Base-by-base conservation (phyloP, 1,140 invertebrate genomes). In the Anastrepha ludens region DNA sequence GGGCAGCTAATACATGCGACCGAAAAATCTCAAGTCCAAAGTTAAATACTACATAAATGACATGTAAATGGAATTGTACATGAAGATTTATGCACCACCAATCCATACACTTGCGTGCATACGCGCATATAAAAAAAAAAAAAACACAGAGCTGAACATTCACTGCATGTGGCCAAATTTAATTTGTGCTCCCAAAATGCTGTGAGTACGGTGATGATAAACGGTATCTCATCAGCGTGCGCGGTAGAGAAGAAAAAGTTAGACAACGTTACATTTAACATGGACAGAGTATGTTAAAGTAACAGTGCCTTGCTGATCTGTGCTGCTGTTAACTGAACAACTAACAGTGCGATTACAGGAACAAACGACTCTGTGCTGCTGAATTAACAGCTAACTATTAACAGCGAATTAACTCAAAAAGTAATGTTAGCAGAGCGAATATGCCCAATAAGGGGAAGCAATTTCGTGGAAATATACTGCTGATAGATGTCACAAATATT, bases 161-260 rank as follows among this genome's bases (percentile, higher is more conserved):
- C 74, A 9, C 74, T 55, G 74, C 74, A 81, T 81, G 74, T 81
- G 74, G 74, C 44, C 58, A 81, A 81, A 81, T 39, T 44, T 47
- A 3, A 29, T 17, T n/a, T 15, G 6, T 29, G 20, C 74, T 81
- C 47, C 4, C 47, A 81, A 81, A 81, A 81, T 55, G 29, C 47
- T 29, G 9, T 5, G 74, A 55, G 74, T 55, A 29, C 67, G 47
- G 6, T 15, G 47, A 6, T 55, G 11, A 11, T 55, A 55, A 55
- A 55, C 29, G 29, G 29, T 29, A 29, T 29, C 29, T 29, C 29
- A 29, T 29, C 29, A 29, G 29, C 29, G 29, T n/a, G n/a, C 29
- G 29, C 29, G 29, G 29, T 29, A 1, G 29, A 29, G 29, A 29
- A 29, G 29, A 29, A 29, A 29, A 29, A 29, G 29, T 29, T 29